Conservation (phyloP, 2,888 invertebrate species). For the Athalia circularis region DNA sequence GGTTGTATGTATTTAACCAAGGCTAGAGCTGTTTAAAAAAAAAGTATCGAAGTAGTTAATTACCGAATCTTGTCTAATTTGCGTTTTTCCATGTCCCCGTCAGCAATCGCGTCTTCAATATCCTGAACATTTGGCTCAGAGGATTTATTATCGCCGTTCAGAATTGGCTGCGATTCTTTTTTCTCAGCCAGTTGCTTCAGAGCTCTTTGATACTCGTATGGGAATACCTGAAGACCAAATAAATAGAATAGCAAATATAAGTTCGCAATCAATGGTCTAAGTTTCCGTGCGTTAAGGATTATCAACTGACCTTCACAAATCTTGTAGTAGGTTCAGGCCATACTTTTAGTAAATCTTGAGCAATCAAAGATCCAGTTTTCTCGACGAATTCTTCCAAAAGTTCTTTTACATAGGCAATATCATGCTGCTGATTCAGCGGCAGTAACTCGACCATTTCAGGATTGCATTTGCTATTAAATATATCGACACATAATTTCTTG, state of each 20-base stretch:
- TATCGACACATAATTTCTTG: neutral
- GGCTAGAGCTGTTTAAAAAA: too few species aligned
- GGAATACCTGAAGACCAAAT: conserved; percentile 83
- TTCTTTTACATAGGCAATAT: conserved; percentile 84
- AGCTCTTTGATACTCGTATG: conserved; percentile 96
- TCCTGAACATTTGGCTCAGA: conserved; percentile 80
- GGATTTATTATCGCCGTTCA: conserved; percentile 71
- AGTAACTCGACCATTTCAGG: conserved; percentile 96
- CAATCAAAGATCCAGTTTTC: conserved; percentile 92
- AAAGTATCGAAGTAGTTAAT: conserved; percentile 76
- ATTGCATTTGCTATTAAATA: conserved; percentile 86
- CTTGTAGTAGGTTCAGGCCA: conserved; percentile 87
- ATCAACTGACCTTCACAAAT: conserved; percentile 85
- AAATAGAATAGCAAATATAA: conserved; percentile 10
- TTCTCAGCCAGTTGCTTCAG: conserved; percentile 81
- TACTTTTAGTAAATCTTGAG: conserved; percentile 84
- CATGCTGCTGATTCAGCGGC: conserved; percentile 85
- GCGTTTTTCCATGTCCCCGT: conserved; percentile 85
- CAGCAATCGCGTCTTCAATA: conserved; percentile 92
- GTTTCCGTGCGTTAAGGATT: neutral
- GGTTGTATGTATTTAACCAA: too few species aligned
- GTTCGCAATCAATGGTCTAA: neutral
- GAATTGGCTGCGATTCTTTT: conserved; percentile 57
- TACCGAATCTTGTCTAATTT: conserved; percentile 88
- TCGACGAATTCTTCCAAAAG: conserved; percentile 90